Evolutionary conservation across 37 sponge, comb jelly and placozoan genomes (phyloP).

Genomic region (Crambe crambe): DNA sequence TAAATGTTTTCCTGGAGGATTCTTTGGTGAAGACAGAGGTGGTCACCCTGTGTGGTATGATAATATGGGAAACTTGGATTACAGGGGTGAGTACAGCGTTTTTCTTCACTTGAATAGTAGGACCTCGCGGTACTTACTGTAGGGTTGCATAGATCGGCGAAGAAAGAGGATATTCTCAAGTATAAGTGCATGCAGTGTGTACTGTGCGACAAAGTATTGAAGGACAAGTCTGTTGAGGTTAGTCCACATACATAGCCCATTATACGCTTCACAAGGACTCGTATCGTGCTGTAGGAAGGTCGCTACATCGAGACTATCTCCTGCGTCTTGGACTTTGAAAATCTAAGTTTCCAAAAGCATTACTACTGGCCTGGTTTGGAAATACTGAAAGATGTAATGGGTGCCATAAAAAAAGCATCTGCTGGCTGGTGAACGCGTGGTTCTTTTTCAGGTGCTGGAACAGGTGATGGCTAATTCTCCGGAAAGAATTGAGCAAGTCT

Average conservation of each 20-base stretch:
- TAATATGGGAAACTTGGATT: slow-evolving; percentile 48
- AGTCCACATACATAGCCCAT: too few relatives aligned
- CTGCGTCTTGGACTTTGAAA: slow-evolving; percentile 59
- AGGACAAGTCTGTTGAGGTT: too few relatives aligned
- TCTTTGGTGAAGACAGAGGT: slow-evolving; percentile 73
- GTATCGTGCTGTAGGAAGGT: not conserved
- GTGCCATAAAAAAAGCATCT: too few relatives aligned
- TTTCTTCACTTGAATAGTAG: too few relatives aligned
- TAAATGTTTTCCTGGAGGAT: slow-evolving; percentile 63
- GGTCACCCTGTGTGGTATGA: slow-evolving; percentile 71
- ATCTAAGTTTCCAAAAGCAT: slow-evolving; percentile 63
- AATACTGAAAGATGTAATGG: slow-evolving; percentile 6
- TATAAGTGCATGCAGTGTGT: too few relatives aligned
- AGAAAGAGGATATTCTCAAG: too few relatives aligned
- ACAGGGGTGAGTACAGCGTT: slow-evolving; percentile 49
- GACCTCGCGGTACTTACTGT: too few relatives aligned
- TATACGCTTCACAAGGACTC: too few relatives aligned
- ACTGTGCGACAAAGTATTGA: too few relatives aligned
- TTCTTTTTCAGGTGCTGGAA: slow-evolving; percentile 23
- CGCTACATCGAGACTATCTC: slow-evolving; percentile 30
- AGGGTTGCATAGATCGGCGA: too few relatives aligned
- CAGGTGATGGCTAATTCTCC: slow-evolving; percentile 30
- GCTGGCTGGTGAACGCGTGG: too few relatives aligned
- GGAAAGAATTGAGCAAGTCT: slow-evolving; percentile 35
- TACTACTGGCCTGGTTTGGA: slow-evolving; percentile 77